Percentiles rank a stretch among this genome's conserved stretches.
These are phyloP conservation scores for Pandemis cinnamomeana DNA, from an alignment of 2,888 invertebrate species.

Conservation along the genomic window DNA sequence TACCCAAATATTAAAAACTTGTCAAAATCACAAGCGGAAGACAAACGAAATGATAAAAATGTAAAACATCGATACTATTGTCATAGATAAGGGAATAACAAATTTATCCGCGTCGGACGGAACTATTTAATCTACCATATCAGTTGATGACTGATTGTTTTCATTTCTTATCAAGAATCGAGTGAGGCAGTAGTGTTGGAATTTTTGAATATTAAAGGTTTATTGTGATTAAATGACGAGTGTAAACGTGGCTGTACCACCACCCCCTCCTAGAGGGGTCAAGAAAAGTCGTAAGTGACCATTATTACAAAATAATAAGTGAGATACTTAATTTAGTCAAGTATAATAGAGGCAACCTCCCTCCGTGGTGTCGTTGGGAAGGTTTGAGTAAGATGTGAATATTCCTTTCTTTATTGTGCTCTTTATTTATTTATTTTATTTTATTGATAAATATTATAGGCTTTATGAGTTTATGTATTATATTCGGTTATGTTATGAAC, in stretches of 20 bases:
- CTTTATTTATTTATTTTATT: too few species aligned
- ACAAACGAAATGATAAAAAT: constrained; percentile 14
- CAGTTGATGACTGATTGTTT: constrained; percentile 38
- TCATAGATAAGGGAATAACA: constrained; percentile 29
- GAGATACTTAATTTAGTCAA: too few species aligned
- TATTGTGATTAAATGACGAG: constrained; percentile 28
- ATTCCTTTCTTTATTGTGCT: too few species aligned
- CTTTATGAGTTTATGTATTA: too few species aligned
- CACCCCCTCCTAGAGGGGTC: constrained; percentile 33
- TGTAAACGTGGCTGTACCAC: constrained; percentile 9
- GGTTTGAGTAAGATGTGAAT: too few species aligned
- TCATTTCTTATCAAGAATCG: constrained; percentile 31
- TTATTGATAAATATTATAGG: too few species aligned
- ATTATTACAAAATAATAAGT: not conserved
- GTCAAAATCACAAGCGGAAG: not conserved
- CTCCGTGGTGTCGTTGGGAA: too few species aligned
- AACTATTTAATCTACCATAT: constrained; percentile 22
- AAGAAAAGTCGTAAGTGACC: constrained; percentile 29
- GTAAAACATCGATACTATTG: constrained; percentile 22
- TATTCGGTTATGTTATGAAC: too few species aligned
- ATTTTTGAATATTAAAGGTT: not conserved
- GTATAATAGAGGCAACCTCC: too few species aligned
- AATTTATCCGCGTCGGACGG: constrained; percentile 18
- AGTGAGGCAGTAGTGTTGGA: constrained; percentile 20
- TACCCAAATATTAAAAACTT: not conserved